Evolutionary conservation across 2,888 invertebrate species (phyloP).

Genomic region (Sinopyrophorus schimmeli): DNA sequence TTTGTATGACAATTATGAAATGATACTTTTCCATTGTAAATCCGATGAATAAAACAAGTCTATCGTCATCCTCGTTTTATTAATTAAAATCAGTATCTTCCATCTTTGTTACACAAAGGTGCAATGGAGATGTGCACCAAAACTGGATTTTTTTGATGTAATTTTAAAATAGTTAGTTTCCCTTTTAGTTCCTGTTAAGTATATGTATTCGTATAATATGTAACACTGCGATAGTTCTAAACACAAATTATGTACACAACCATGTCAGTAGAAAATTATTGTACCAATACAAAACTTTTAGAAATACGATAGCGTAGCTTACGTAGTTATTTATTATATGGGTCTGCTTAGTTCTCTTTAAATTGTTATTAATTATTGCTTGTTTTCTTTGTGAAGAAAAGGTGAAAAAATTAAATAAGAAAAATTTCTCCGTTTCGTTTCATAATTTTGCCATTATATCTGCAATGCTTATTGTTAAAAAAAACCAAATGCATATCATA

Average conservation of each 20-base stretch:
- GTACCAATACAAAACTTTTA: constrained; percentile 33
- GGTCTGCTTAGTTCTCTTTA: constrained; percentile 25
- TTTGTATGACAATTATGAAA: no score
- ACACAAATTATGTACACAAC: constrained; percentile 34
- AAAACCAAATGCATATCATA: constrained; percentile 89
- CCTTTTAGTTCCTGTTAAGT: constrained; percentile 37
- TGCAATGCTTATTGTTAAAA: constrained; percentile 67
- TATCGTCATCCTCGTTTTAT: no score
- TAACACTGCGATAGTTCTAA: constrained; percentile 42
- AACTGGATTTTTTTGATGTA: no score
- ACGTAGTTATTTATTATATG: constrained; percentile 29
- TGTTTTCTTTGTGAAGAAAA: constrained; percentile 16
- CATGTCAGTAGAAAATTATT: constrained; percentile 35
- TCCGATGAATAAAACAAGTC: no score
- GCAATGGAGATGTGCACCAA: no score
- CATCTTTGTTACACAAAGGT: no score
- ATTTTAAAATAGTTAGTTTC: constrained; percentile 37
- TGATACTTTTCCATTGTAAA: no score
- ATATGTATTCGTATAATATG: constrained; percentile 35
- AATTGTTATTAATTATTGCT: constrained; percentile 23
- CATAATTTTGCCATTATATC: constrained; percentile 54
- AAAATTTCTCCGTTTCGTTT: constrained; percentile 33
- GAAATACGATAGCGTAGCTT: constrained; percentile 34
- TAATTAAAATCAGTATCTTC: no score
- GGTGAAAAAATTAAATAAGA: constrained; percentile 5